These are phyloP conservation scores for Paracanthobrama guichenoti DNA, from an alignment of 2,113 vertebrate species.

Conservation along the genomic window DNA sequence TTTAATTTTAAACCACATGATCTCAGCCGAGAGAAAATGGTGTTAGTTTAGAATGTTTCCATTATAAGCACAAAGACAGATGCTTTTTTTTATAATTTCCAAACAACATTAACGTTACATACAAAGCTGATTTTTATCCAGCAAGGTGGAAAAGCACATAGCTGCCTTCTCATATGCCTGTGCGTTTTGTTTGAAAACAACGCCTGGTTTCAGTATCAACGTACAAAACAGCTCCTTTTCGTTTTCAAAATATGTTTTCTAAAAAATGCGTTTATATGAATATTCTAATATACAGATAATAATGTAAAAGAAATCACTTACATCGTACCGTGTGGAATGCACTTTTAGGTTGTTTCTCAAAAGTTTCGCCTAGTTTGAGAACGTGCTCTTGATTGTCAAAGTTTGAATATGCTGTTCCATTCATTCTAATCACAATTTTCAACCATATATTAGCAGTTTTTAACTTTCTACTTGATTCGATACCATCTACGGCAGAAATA, in stretches of 20 bases:
- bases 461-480: constrained; percentile 68
- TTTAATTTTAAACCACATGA: not conserved
- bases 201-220: not conserved
- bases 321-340: constrained; percentile 94
- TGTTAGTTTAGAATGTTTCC: not conserved
- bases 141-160: not conserved
- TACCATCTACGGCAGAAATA: constrained; percentile 60
- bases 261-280: not conserved
- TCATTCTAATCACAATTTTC: constrained; percentile 76
- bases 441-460: constrained; percentile 58
- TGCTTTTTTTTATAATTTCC: not conserved
- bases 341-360: constrained; percentile 90
- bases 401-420: constrained; percentile 79
- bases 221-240: not conserved
- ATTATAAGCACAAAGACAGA: not conserved
- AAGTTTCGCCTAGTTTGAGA: constrained; percentile 88
- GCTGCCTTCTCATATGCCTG: constrained; percentile 41
- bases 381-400: constrained; percentile 88
- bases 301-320: constrained; percentile 75
- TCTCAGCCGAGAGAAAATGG: not conserved
- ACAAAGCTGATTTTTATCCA: not conserved
- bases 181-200: constrained; percentile 1
- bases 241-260: not conserved
- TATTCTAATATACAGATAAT: not conserved
- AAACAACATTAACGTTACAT: not conserved